phyloP scores from a whole-genome alignment of 1,140 invertebrate species.

The Littorina saxatilis region DNA sequence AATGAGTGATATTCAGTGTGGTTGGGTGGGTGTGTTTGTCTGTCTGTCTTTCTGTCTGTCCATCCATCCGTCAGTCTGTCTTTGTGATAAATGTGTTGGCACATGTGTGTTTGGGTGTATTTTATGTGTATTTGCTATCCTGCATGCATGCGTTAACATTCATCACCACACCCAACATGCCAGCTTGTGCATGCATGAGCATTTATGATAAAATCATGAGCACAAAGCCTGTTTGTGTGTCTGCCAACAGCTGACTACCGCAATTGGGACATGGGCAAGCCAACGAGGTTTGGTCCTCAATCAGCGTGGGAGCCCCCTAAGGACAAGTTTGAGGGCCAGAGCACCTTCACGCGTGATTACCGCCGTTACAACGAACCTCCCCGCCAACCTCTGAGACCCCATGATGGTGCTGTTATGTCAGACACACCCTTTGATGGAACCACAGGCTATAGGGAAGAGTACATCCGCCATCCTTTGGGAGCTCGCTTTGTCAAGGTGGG shows the following conservation, averaged over 20 bases:
- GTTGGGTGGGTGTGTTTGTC: no score
- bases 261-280: constrained; percentile 69
- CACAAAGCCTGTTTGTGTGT: background rate
- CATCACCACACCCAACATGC: background rate
- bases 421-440: constrained; percentile 71
- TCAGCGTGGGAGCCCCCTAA: constrained; percentile 66
- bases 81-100: background rate
- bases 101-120: background rate
- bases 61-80: no score
- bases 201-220: no score
- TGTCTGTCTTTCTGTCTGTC: no score
- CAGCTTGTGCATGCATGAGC: no score
- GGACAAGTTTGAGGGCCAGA: constrained; percentile 69
- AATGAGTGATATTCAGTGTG: no score
- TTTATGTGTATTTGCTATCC: background rate
- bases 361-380: constrained; percentile 61
- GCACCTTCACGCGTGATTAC: constrained; percentile 72
- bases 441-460: constrained; percentile 73
- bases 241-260: constrained; percentile 71
- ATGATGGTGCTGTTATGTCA: constrained; percentile 65
- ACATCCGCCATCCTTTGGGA: constrained; percentile 70
- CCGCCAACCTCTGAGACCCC: constrained; percentile 67
- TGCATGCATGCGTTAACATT: background rate
- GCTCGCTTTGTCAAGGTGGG: constrained; percentile 47
- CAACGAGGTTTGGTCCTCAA: constrained; percentile 53